Conservation (phyloP, 2,888 invertebrate genomes). For the Nymphalis c-album region DNA sequence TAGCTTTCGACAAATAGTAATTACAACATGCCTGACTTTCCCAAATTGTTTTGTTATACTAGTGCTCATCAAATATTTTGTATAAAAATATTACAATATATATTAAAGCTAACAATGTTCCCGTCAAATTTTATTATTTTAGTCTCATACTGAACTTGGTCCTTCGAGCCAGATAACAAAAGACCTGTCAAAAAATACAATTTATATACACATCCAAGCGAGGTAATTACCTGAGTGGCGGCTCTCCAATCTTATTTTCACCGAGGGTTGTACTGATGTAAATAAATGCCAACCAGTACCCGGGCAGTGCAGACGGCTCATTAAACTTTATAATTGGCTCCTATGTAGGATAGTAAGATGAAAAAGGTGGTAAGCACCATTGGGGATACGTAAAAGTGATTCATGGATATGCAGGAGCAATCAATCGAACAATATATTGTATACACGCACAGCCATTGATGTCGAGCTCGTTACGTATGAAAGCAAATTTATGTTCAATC, state of each 20-base stretch:
- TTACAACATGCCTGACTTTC: too few species aligned
- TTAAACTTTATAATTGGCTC: slow-evolving; percentile 48
- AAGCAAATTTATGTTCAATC: slow-evolving; percentile 5
- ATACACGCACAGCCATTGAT: neutral
- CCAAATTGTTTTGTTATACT: neutral
- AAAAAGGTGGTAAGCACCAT: slow-evolving; percentile 34
- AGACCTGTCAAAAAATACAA: neutral
- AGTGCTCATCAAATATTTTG: neutral
- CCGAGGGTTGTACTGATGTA: slow-evolving; percentile 29
- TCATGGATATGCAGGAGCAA: slow-evolving; percentile 9
- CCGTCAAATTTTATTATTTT: too few species aligned
- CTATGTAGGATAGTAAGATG: slow-evolving; percentile 33
- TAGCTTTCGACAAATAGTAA: too few species aligned
- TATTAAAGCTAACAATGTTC: too few species aligned
- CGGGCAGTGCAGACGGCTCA: slow-evolving; percentile 40
- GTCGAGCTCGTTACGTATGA: neutral
- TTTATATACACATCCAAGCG: slow-evolving; percentile 7
- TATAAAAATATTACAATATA: too few species aligned
- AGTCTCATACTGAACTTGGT: slow-evolving; percentile 1
- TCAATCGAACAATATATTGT: slow-evolving; percentile 14
- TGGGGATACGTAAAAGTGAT: slow-evolving; percentile 10
- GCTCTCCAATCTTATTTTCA: slow-evolving; percentile 35
- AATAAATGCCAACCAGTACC: slow-evolving; percentile 34
- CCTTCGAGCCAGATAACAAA: neutral
- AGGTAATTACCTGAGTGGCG: slow-evolving; percentile 30